These are phyloP conservation scores for Phortica magna DNA, from an alignment of 2,888 invertebrate genomes.

Conservation along the genomic window DNA sequence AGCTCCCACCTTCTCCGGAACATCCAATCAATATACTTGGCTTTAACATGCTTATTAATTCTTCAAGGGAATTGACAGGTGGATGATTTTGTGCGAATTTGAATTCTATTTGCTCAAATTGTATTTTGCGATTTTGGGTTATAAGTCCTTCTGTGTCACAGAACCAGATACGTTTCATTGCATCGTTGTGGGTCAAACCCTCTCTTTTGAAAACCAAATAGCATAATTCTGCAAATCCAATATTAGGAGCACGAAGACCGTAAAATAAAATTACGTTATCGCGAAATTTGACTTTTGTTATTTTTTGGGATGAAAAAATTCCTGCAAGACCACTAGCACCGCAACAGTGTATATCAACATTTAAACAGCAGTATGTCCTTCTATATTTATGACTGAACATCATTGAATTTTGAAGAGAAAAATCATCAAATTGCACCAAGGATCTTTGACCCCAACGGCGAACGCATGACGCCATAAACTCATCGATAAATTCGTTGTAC, in stretches of 20 bases:
- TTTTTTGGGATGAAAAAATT: slow-evolving; percentile 43
- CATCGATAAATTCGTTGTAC: slow-evolving; percentile 52
- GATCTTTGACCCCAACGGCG: slow-evolving; percentile 50
- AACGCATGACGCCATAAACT: slow-evolving; percentile 50
- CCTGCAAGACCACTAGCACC: slow-evolving; percentile 57
- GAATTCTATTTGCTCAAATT: slow-evolving; percentile 31
- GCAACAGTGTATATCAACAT: slow-evolving; percentile 47
- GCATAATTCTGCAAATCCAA: slow-evolving; percentile 57
- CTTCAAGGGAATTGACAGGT: slow-evolving; percentile 38
- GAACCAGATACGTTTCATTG: slow-evolving; percentile 55
- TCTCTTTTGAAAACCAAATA: slow-evolving; percentile 47
- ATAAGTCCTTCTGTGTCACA: slow-evolving; percentile 54
- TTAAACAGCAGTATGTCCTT: slow-evolving; percentile 50
- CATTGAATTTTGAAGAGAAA: slow-evolving; percentile 23
- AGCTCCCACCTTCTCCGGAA: slow-evolving; percentile 28
- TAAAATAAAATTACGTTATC: slow-evolving; percentile 51
- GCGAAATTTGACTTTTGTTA: slow-evolving; percentile 39
- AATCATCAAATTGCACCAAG: slow-evolving; percentile 48
- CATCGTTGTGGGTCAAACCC: slow-evolving; percentile 48
- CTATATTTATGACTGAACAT: slow-evolving; percentile 41
- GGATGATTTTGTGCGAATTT: slow-evolving; percentile 41
- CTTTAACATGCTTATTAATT: slow-evolving; percentile 45
- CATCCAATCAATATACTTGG: slow-evolving; percentile 62
- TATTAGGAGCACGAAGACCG: slow-evolving; percentile 43
- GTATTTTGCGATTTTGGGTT: slow-evolving; percentile 35